Conservation (phyloP, 2,113 vertebrate genomes). For the Tetrax tetrax region DNA sequence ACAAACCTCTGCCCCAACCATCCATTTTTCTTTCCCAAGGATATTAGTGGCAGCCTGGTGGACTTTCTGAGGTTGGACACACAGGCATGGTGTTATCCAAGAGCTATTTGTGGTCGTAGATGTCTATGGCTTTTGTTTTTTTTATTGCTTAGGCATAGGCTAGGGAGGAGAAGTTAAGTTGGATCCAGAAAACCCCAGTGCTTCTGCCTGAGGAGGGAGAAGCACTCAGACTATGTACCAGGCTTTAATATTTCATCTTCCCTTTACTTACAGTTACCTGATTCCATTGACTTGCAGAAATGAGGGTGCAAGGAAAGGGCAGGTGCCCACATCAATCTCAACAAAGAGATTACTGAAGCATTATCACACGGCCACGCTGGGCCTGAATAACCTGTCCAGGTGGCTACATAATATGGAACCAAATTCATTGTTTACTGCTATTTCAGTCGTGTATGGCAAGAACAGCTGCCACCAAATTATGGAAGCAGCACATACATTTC, state of each 20-base stretch:
- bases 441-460: neutral
- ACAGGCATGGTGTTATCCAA: neutral
- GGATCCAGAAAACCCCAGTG: neutral
- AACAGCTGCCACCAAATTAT: neutral
- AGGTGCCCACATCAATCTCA: neutral
- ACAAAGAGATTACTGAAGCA: neutral
- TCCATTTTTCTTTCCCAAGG: neutral
- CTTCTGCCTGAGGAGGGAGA: neutral
- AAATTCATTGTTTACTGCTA: neutral
- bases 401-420: neutral
- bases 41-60: neutral
- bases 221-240: neutral
- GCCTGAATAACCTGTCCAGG: neutral
- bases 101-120: neutral
- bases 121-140: too few species aligned
- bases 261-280: neutral
- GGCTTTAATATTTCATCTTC: constrained; percentile 36
- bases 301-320: neutral
- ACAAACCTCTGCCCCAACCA: neutral
- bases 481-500: neutral
- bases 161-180: neutral
- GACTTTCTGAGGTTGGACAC: neutral
- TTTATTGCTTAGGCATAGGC: too few species aligned
- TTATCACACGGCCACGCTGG: neutral
- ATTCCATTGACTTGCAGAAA: neutral